phyloP scores from a whole-genome alignment of 2,797 vertebrate genomes.

The Hapalemur alaotrensis region DNA sequence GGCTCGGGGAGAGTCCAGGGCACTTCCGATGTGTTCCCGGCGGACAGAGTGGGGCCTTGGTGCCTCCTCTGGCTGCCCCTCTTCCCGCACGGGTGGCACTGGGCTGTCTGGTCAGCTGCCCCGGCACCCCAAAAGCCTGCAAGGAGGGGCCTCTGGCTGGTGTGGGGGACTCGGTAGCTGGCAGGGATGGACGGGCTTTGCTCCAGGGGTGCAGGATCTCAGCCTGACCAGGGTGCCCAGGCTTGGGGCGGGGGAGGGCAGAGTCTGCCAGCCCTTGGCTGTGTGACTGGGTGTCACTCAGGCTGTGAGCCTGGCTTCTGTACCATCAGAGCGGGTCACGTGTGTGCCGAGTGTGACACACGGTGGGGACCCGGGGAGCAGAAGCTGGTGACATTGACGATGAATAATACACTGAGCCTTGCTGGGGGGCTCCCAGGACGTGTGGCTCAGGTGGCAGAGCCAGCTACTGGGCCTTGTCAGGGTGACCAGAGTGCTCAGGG shows the following conservation, averaged over 20 bases:
- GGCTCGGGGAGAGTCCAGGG: neutral
- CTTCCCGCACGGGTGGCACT: rapidly evolving
- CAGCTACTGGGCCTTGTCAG: neutral
- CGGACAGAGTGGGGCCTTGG: neutral
- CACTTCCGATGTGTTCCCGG: neutral
- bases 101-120: neutral
- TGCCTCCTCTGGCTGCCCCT: neutral
- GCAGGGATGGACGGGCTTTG: neutral
- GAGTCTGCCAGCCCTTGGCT: neutral
- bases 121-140: rapidly evolving
- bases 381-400: too few relatives aligned
- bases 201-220: too few relatives aligned
- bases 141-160: too few relatives aligned
- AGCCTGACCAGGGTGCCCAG: rapidly evolving
- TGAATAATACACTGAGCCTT: neutral
- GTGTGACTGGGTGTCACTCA: rapidly evolving
- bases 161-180: rapidly evolving
- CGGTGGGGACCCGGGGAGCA: rapidly evolving
- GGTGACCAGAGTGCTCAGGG: neutral
- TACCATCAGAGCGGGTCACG: rapidly evolving
- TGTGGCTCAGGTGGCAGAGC: rapidly evolving
- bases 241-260: neutral
- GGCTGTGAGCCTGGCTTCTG: neutral
- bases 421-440: rapidly evolving
- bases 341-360: rapidly evolving